These are phyloP conservation scores for Hiodon tergisus DNA, from an alignment of 2,113 vertebrate genomes.

Conservation along the genomic window DNA sequence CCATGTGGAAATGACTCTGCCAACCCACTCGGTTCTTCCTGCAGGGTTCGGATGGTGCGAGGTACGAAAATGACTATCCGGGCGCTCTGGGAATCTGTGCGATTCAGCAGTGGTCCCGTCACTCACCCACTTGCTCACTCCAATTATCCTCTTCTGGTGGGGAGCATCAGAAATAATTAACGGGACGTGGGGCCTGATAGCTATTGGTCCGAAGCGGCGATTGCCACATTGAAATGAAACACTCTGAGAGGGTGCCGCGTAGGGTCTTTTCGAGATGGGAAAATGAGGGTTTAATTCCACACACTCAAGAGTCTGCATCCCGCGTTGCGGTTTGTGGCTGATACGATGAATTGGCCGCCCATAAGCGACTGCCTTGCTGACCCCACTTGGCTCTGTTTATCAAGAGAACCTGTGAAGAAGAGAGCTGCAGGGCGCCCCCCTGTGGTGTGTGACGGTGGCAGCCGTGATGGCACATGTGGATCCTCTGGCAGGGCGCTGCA, in stretches of 20 bases:
- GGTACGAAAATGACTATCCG: slow-evolving; percentile 64
- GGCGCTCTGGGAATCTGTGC: slow-evolving; percentile 60
- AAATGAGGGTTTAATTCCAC: background rate
- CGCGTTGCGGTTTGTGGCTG: background rate
- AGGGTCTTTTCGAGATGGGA: background rate
- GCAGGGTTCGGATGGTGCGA: slow-evolving; percentile 66
- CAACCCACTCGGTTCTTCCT: background rate
- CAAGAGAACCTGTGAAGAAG: too few species aligned
- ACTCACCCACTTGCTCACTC: slow-evolving; percentile 58
- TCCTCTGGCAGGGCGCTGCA: too few species aligned
- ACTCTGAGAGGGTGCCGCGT: too few species aligned
- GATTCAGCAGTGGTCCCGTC: slow-evolving; percentile 54
- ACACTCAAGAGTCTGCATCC: background rate
- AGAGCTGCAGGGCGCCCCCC: too few species aligned
- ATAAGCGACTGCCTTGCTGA: too few species aligned
- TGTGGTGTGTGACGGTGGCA: too few species aligned
- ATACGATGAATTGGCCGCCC: too few species aligned
- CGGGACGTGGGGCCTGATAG: background rate
- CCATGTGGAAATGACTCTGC: slow-evolving; percentile 2
- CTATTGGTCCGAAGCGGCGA: background rate
- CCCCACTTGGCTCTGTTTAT: too few species aligned
- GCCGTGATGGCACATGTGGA: too few species aligned
- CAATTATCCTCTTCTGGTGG: slow-evolving; percentile 62
- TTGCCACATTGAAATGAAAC: background rate
- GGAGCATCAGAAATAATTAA: slow-evolving; percentile 28